These are phyloP conservation scores for Brachyrhaphis roseni DNA, from an alignment of 2,797 vertebrate genomes.

Conservation along the genomic window DNA sequence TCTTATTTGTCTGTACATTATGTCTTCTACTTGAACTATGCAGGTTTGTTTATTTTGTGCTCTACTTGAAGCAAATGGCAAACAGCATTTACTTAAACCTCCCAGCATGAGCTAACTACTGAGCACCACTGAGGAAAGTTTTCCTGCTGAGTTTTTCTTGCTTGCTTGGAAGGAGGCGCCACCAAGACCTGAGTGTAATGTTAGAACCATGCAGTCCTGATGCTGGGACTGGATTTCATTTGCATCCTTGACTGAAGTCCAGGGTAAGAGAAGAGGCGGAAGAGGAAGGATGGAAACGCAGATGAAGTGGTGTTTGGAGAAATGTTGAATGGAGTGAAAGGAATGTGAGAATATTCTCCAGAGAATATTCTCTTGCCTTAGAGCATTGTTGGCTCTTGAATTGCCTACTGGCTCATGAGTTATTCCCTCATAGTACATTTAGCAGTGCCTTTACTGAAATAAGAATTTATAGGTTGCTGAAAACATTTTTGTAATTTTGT, in stretches of 20 bases:
- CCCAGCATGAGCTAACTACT: constrained; percentile 40
- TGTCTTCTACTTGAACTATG: constrained; percentile 14
- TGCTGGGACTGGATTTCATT: constrained; percentile 53
- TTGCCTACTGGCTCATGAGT: constrained; percentile 23
- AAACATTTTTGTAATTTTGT: constrained; percentile 3
- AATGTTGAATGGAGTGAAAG: constrained; percentile 29
- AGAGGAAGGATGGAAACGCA: constrained; percentile 13
- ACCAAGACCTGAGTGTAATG: constrained; percentile 43
- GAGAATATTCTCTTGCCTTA: constrained; percentile 40
- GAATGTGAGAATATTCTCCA: constrained; percentile 58
- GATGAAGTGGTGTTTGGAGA: constrained; percentile 50
- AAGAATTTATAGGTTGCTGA: constrained; percentile 1
- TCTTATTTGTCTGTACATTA: constrained; percentile 31
- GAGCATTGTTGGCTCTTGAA: constrained; percentile 42
- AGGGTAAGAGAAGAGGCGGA: constrained; percentile 1
- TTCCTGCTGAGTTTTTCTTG: constrained; percentile 46
- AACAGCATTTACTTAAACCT: constrained; percentile 38
- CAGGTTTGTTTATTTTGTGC: background rate
- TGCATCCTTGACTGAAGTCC: constrained; percentile 36
- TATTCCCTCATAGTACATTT: constrained; percentile 20
- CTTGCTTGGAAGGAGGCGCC: constrained; percentile 40
- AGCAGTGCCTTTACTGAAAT: constrained; percentile 20
- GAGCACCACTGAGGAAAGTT: constrained; percentile 35
- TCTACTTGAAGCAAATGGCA: constrained; percentile 11
- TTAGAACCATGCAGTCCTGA: constrained; percentile 16